phyloP scores from a whole-genome alignment of 1,140 invertebrate genomes.

The Lepeophtheirus salmonis region DNA sequence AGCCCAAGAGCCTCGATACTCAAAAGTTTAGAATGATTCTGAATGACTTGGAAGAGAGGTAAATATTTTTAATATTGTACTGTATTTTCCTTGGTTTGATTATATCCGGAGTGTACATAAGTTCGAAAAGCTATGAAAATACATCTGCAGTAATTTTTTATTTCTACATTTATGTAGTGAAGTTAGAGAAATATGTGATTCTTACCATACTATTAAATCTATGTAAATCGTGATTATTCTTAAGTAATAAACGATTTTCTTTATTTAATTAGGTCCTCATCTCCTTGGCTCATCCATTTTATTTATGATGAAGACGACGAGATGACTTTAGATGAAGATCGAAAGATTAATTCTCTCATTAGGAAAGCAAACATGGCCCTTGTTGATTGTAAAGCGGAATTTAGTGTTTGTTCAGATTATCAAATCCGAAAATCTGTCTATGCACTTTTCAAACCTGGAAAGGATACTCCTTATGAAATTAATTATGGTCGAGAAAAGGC shows the following conservation, averaged over 20 bases:
- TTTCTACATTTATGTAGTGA: no score
- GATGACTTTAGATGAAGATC: conserved; percentile 3
- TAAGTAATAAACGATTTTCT: no score
- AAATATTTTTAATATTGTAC: neutral
- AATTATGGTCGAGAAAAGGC: conserved; percentile 43
- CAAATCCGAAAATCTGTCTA: conserved; percentile 42
- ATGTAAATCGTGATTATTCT: no score
- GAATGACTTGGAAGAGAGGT: neutral
- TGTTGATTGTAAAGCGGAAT: neutral
- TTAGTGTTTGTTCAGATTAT: conserved; percentile 21
- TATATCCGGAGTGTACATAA: no score
- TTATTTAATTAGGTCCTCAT: conserved; percentile 2
- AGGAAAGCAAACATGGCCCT: neutral
- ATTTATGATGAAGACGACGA: conserved; percentile 31
- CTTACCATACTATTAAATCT: no score
- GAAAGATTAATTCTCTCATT: neutral
- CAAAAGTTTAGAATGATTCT: neutral
- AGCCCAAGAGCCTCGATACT: neutral
- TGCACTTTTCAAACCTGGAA: conserved; percentile 41
- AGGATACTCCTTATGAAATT: conserved; percentile 46
- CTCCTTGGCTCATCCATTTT: conserved; percentile 28
- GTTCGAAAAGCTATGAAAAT: no score
- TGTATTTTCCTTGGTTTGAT: neutral
- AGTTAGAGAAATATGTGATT: no score
- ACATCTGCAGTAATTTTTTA: no score